phyloP scores from a whole-genome alignment of 1,140 invertebrate species.

The Drosophila obscura region DNA sequence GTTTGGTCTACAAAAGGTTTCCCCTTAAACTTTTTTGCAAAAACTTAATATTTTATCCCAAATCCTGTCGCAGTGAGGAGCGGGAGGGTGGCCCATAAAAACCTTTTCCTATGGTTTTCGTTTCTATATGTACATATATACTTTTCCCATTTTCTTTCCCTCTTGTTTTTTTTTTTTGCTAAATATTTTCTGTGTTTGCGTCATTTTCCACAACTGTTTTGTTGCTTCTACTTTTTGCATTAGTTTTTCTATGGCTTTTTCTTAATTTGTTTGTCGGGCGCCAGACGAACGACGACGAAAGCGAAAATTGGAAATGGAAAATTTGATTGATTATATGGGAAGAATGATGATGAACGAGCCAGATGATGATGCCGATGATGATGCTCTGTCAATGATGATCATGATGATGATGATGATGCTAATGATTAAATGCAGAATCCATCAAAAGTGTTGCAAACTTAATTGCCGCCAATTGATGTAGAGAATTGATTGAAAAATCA shows the following conservation, averaged over 20 bases:
- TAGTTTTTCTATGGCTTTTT: constrained; percentile 49
- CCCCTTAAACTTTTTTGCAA: background rate
- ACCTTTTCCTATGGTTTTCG: constrained; percentile 14
- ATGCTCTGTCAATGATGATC: background rate
- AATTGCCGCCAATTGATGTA: constrained; percentile 60
- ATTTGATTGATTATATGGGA: constrained; percentile 45
- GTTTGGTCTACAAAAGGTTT: constrained; percentile 1
- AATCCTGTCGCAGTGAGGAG: background rate
- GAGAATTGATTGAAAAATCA: constrained; percentile 10
- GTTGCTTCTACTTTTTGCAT: constrained; percentile 12
- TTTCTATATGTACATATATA: constrained; percentile 5
- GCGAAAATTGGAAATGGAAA: constrained; percentile 53
- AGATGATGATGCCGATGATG: background rate
- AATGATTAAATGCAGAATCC: constrained; percentile 25
- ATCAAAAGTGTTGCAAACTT: constrained; percentile 21
- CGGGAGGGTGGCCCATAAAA: constrained; percentile 9
- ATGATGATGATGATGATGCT: background rate
- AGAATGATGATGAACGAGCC: background rate
- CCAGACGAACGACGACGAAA: constrained; percentile 14
- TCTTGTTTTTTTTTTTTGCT: constrained; percentile 16
- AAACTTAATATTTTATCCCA: constrained; percentile 9
- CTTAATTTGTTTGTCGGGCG: constrained; percentile 48
- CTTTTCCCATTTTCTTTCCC: constrained; percentile 26
- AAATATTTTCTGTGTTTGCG: constrained; percentile 37
- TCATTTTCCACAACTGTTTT: constrained; percentile 8